Evolutionary conservation across 2,797 vertebrate species (phyloP), one percentile per base, ranked within the genome.

Genomic region (Avahi laniger): DNA sequence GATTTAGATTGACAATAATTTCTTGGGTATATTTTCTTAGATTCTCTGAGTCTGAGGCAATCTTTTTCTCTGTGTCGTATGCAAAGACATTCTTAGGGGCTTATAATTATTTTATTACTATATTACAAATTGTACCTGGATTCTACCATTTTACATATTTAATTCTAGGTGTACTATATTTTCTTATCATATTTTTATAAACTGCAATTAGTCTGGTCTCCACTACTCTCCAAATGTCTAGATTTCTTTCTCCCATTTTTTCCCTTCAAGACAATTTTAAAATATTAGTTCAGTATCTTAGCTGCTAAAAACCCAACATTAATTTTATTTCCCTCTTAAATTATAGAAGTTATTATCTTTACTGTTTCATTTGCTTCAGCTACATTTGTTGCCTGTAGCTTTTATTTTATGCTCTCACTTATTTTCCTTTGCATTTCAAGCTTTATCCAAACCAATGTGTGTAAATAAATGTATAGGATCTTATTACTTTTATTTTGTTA

Each of bases 231-330:
- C 24, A 95, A 93, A 94, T 43, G 59, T 95, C 73, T 93, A 65
- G 7, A 43, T 76, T 79, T 46, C 33, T 65, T 63, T 78, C 48
- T 82, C 38, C 17, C 2, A 63, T 59, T 88, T 96, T 80, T 35
- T 1, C 22, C 67, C 4, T 81, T 93, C 24, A 89, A 96, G 89
- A 91, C 41, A 95, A 97, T 33, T 93, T 93, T 89, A 96, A 97
- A 97, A 95, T 97, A 96, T 87, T 95, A 96, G 70, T 59, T 96
- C 52, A 81, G 88, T 95, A 86, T 57, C 30, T 87, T 89, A 65
- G 38, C 70, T 97, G 78, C 91, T 97, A 97, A 96, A 97, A 91
- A n/a, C 72, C 91, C 90, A 93, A 93, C 70, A 95, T 94, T 96
- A 97, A 96, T 95, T 97, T 97, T 96, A 91, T 96, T 95, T 92